Conservation (phyloP, 2,888 invertebrate species). For the Amphipoea oculea region DNA sequence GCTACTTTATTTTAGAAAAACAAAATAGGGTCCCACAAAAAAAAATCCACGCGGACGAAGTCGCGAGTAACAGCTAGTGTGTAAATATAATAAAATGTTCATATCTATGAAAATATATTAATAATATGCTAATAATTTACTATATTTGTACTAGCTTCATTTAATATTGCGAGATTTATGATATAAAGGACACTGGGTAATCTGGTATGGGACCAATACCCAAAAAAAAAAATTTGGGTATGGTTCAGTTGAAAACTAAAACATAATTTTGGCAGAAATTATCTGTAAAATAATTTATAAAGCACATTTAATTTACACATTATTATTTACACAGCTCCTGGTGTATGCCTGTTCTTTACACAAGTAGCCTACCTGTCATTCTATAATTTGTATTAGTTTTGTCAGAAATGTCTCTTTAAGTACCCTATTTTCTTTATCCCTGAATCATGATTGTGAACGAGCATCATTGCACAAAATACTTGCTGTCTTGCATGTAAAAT, state of each 20-base stretch:
- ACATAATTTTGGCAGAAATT: not conserved
- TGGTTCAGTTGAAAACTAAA: not conserved
- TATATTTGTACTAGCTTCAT: slow-evolving; percentile 50
- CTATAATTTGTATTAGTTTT: not conserved
- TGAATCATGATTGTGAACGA: not conserved
- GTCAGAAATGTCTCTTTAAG: not conserved
- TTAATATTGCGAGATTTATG: slow-evolving; percentile 13
- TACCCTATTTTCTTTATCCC: not conserved
- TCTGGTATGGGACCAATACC: too few species aligned
- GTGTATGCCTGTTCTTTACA: slow-evolving; percentile 1
- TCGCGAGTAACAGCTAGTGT: not conserved
- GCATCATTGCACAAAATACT: not conserved
- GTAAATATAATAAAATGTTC: slow-evolving; percentile 11
- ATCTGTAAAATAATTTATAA: not conserved
- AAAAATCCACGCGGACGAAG: too few species aligned
- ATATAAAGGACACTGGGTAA: too few species aligned
- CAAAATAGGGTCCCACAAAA: too few species aligned
- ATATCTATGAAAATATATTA: slow-evolving; percentile 21
- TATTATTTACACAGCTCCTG: not conserved
- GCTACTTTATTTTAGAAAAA: too few species aligned
- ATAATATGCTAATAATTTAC: slow-evolving; percentile 29
- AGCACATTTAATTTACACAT: not conserved
- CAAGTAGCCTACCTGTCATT: not conserved
- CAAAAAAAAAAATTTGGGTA: too few species aligned
- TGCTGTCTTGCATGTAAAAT: not conserved